Conservation (phyloP, 1,140 invertebrate genomes). For the Conopomorpha cramerella region DNA sequence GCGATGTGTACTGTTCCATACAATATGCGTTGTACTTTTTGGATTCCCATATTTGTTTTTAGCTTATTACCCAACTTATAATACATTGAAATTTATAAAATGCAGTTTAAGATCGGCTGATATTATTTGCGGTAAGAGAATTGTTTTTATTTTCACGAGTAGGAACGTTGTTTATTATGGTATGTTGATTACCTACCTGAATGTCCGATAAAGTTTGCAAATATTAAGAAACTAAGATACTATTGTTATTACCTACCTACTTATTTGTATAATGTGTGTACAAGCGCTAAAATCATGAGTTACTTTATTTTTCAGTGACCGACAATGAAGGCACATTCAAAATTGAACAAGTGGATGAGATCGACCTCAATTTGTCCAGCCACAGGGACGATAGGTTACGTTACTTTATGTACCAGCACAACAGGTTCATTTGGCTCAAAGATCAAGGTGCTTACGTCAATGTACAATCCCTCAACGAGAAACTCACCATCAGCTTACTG, state of each 20-base stretch:
- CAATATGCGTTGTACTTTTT: constrained; percentile 41
- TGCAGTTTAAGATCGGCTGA: constrained; percentile 56
- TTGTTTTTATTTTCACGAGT: too few relatives aligned
- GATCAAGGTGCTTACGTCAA: constrained; percentile 52
- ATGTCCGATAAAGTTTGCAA: too few relatives aligned
- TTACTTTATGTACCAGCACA: constrained; percentile 61
- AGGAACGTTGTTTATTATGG: too few relatives aligned
- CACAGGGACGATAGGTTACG: constrained; percentile 45
- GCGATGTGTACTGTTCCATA: constrained; percentile 46
- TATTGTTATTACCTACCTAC: too few relatives aligned
- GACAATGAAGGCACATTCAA: constrained; percentile 44
- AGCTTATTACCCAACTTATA: constrained; percentile 53
- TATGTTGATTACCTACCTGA: too few relatives aligned
- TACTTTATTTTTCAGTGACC: constrained; percentile 48
- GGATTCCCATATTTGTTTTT: constrained; percentile 59
- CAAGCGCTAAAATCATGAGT: too few relatives aligned
- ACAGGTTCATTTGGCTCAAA: constrained; percentile 58
- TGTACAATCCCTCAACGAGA: constrained; percentile 55
- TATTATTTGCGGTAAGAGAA: constrained; percentile 52
- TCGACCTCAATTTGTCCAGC: constrained; percentile 47
- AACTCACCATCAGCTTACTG: constrained; percentile 48
- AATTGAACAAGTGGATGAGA: constrained; percentile 38
- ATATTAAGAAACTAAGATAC: too few relatives aligned
- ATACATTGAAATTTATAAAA: constrained; percentile 53
- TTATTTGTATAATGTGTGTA: too few relatives aligned